Evolutionary conservation across 2,113 vertebrate genomes (phyloP).

Genomic region (Pica pica): DNA sequence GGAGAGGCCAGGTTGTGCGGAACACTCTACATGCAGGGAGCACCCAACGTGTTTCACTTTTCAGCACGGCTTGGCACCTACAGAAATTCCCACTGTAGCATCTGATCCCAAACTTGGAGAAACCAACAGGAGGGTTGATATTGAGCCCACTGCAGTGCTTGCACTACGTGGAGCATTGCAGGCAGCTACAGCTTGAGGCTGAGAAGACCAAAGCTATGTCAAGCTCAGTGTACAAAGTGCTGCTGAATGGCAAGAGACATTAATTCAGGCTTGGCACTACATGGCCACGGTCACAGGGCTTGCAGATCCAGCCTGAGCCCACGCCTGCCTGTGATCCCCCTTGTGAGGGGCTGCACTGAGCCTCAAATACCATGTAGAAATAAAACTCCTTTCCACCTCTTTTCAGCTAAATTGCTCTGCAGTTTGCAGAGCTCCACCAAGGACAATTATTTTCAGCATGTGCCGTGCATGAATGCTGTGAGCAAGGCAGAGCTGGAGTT

Average conservation of each 20-base stretch:
- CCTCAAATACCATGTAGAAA: background rate
- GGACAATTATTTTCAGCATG: constrained; percentile 63
- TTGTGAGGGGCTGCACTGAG: background rate
- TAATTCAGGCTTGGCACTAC: background rate
- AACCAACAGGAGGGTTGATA: background rate
- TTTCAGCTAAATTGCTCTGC: background rate
- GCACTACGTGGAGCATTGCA: rapidly evolving
- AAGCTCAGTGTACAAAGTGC: background rate
- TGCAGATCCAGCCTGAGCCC: background rate
- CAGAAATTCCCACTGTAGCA: background rate
- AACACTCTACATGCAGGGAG: background rate
- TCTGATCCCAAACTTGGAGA: background rate
- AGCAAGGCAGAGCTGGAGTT: constrained; percentile 27
- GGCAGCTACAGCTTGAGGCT: background rate
- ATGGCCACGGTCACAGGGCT: background rate
- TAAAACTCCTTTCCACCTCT: constrained; percentile 11
- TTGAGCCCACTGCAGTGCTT: rapidly evolving
- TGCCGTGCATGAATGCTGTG: constrained; percentile 34
- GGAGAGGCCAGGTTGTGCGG: background rate
- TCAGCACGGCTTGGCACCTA: background rate
- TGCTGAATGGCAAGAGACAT: background rate
- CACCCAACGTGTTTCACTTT: background rate
- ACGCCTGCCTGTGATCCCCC: background rate
- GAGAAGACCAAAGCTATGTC: background rate
- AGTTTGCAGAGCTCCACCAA: constrained; percentile 45